A percentile compares a stretch with the other conserved stretches of the same genome.
phyloP scores from a whole-genome alignment of 2,797 vertebrate genomes.

The Chrosomus eos region DNA sequence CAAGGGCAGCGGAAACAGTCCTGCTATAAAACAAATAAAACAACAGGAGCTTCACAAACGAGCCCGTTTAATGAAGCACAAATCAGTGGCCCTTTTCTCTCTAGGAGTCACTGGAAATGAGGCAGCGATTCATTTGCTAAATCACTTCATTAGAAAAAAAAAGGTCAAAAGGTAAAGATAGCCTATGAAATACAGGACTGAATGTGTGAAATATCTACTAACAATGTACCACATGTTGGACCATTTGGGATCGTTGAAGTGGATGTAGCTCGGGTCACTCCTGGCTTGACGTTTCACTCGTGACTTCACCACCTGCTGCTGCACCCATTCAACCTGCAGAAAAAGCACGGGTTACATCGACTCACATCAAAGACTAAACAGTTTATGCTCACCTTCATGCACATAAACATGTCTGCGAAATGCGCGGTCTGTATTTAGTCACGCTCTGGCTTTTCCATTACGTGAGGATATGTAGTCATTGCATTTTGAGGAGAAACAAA shows the following conservation, averaged over 20 bases:
- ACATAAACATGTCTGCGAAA: slow-evolving; percentile 13
- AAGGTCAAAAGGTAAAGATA: background rate
- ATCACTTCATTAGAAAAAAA: background rate
- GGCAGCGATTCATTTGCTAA: background rate
- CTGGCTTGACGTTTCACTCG: slow-evolving; percentile 83
- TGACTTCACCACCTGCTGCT: slow-evolving; percentile 88
- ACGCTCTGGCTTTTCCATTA: slow-evolving; percentile 9
- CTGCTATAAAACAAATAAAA: slow-evolving; percentile 33
- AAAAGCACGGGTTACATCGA: slow-evolving; percentile 5
- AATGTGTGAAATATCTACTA: slow-evolving; percentile 67
- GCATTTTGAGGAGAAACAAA: background rate
- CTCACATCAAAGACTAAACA: slow-evolving; percentile 31
- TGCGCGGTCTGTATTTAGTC: background rate
- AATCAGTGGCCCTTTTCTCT: slow-evolving; percentile 19
- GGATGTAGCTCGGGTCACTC: slow-evolving; percentile 70
- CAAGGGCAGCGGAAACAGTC: slow-evolving; percentile 19
- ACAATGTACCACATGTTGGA: slow-evolving; percentile 97
- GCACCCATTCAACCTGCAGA: slow-evolving; percentile 86
- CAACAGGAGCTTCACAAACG: slow-evolving; percentile 26
- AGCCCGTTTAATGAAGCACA: background rate
- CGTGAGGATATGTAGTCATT: slow-evolving; percentile 8
- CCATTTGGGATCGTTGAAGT: slow-evolving; percentile 92
- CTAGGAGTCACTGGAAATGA: background rate
- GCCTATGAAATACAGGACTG: background rate
- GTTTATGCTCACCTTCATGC: slow-evolving; percentile 17